A percentile compares a stretch with the other conserved stretches of the same genome.
phyloP scores from a whole-genome alignment of 2,888 invertebrate genomes.

The Melieria crassipennis region DNA sequence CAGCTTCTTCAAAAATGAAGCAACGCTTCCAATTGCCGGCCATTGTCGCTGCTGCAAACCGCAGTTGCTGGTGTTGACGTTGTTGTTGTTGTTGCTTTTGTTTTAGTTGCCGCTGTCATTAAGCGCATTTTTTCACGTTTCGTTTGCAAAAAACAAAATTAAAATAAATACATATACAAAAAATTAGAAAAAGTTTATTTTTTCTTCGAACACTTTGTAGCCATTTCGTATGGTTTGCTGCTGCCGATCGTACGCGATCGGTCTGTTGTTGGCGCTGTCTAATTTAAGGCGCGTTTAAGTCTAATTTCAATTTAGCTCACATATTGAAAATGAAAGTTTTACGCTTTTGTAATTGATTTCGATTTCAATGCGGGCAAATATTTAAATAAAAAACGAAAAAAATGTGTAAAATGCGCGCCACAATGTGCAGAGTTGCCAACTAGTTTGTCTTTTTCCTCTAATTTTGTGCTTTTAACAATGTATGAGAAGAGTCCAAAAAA shows the following conservation, averaged over 20 bases:
- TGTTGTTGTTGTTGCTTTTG: background rate
- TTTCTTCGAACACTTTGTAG: background rate
- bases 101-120: background rate
- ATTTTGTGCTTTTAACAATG: too few relatives aligned
- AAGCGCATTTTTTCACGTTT: slow-evolving; percentile 16
- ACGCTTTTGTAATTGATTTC: slow-evolving; percentile 20
- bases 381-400: too few relatives aligned
- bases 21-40: too few relatives aligned
- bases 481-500: too few relatives aligned
- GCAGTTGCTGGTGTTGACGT: too few relatives aligned
- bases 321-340: slow-evolving; percentile 55
- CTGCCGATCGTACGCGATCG: too few relatives aligned
- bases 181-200: background rate
- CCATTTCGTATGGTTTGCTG: too few relatives aligned
- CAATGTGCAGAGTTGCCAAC: too few relatives aligned
- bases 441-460: too few relatives aligned
- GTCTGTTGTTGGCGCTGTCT: background rate
- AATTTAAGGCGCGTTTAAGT: slow-evolving; percentile 1
- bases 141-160: background rate
- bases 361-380: slow-evolving; percentile 21
- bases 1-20: too few relatives aligned
- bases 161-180: background rate
- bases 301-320: slow-evolving; percentile 54
- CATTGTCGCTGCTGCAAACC: too few relatives aligned
- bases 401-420: too few relatives aligned